These are phyloP conservation scores for Drosophila pruinosa DNA, from an alignment of 1,140 invertebrate genomes.

Conservation along the genomic window DNA sequence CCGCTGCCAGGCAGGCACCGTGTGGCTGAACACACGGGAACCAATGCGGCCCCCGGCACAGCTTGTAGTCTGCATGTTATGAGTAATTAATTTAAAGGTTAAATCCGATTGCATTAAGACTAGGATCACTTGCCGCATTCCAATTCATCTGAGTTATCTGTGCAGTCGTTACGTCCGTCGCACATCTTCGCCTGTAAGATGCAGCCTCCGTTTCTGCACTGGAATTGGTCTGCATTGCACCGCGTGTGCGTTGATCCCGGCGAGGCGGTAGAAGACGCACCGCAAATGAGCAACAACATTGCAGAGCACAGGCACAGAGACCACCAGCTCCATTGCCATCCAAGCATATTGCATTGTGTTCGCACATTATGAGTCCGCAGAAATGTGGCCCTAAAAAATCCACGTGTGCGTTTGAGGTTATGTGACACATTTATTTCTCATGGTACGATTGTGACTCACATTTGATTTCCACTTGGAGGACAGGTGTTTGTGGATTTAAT, in stretches of 20 bases:
- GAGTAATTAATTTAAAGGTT: background rate
- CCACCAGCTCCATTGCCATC: constrained; percentile 12
- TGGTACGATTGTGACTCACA: constrained; percentile 26
- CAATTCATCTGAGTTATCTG: constrained; percentile 87
- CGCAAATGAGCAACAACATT: constrained; percentile 54
- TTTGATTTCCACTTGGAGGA: constrained; percentile 10
- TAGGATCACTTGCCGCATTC: constrained; percentile 85
- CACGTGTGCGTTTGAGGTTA: constrained; percentile 49
- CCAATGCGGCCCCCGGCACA: constrained; percentile 75
- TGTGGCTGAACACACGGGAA: constrained; percentile 72
- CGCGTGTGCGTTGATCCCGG: constrained; percentile 63
- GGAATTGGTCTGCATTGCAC: constrained; percentile 70
- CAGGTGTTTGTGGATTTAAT: constrained; percentile 14
- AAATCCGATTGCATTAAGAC: background rate
- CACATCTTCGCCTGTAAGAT: constrained; percentile 86
- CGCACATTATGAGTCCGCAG: constrained; percentile 27
- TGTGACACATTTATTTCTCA: background rate
- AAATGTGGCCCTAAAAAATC: constrained; percentile 17
- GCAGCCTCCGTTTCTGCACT: constrained; percentile 86
- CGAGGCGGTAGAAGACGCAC: constrained; percentile 60
- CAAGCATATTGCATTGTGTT: constrained; percentile 26
- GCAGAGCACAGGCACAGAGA: constrained; percentile 41
- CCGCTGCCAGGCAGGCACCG: constrained; percentile 81
- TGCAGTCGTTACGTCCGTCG: constrained; percentile 87
- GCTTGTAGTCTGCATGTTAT: constrained; percentile 54